phyloP scores from a whole-genome alignment of 2,888 invertebrate species.

The Leptarthrus brevirostris region DNA sequence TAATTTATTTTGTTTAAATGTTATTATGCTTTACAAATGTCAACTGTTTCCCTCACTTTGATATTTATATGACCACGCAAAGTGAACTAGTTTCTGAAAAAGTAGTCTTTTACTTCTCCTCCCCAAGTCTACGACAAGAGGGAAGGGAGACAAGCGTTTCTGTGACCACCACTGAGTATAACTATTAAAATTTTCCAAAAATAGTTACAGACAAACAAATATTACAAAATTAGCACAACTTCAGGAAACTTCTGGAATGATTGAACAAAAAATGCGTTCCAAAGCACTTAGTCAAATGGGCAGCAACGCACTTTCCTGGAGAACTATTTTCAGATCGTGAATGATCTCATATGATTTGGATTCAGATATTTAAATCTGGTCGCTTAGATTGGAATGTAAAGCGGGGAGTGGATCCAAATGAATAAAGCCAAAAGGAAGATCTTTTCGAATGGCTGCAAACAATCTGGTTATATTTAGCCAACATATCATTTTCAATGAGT shows the following conservation, averaged over 20 bases:
- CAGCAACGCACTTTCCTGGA: constrained; percentile 16
- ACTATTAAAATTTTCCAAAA: not conserved
- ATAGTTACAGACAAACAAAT: not conserved
- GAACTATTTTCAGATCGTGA: constrained; percentile 38
- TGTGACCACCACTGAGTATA: too few relatives aligned
- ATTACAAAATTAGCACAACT: not conserved
- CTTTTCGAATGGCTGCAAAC: not conserved
- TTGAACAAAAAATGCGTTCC: not conserved
- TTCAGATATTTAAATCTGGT: not conserved
- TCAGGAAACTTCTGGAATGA: too few relatives aligned
- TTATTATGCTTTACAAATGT: too few relatives aligned
- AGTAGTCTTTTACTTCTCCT: too few relatives aligned
- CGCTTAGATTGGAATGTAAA: not conserved
- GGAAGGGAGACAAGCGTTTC: too few relatives aligned
- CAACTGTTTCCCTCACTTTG: too few relatives aligned
- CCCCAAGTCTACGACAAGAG: too few relatives aligned
- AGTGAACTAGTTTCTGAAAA: too few relatives aligned
- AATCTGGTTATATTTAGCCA: not conserved
- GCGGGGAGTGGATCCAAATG: not conserved
- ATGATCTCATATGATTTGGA: constrained; percentile 25
- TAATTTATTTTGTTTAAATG: too few relatives aligned
- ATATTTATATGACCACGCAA: too few relatives aligned
- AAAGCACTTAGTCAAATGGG: not conserved
- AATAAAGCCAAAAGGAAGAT: not conserved
- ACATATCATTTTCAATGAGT: not conserved